Base-by-base conservation (phyloP, 2,888 invertebrate genomes). In the Fragum fragum region DNA sequence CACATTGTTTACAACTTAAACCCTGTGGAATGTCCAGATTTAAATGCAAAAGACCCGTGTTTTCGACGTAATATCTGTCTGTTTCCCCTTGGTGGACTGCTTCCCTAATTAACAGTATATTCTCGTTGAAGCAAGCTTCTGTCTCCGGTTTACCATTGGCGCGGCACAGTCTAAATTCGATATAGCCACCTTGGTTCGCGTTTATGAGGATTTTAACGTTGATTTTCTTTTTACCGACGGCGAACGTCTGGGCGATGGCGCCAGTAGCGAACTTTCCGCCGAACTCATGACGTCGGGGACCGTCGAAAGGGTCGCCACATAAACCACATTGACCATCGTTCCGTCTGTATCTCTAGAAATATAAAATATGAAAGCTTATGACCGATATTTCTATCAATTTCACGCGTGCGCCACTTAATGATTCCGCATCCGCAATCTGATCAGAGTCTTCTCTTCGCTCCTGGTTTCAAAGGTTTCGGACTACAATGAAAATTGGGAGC, bases 231-330 rank as follows among this genome's bases (percentile, higher is more conserved):
- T 77, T 32, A 7, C 79, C 83, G 3, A 18, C 52, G 0, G 39
- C 47, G 6, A 63, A 53, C 0, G 68, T 69, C 16, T 88, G 70
- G 9, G 87, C 85, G 7, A 91, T 87, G 9, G 84, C 80, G n/a
- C 91, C 91, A n/a, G 84, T 87, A 0, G 88, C 90, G 76, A 87
- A 91, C 57, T 84, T 79, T n/a, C 92, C 92, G 52, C 92, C 88
- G 42, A 78, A 79, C 87, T 92, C 92, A 81, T 92, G 90, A 16
- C 79, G 59, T 23, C 91, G 83, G 16, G 88, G 85, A 6, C 85
- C 85, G 29, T 86, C 81, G 92, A 96, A 96, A 1, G 98, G 96
- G 94, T 98, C 98, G 0, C 98, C 98, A 92, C 98, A 98, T 63
- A 97, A 95, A 0, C 98, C 98, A 92, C 98, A 98, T 89, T 96